Percentiles rank a stretch among this genome's conserved stretches.
phyloP scores from a whole-genome alignment of 1,140 invertebrate genomes.

The Drosophila carrolli region DNA sequence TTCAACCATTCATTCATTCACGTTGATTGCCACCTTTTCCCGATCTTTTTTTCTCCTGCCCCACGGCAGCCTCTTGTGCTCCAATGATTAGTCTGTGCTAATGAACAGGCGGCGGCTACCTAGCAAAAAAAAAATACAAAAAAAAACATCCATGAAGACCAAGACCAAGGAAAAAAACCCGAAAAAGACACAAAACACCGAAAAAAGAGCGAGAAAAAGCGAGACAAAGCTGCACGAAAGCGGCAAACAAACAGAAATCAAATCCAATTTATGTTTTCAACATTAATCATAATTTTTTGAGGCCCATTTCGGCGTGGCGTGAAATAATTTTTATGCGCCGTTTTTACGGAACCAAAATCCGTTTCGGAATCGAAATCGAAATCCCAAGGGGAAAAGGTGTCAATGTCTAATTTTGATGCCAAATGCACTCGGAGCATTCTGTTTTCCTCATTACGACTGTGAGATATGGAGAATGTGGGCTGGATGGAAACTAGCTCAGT shows the following conservation, averaged over 20 bases:
- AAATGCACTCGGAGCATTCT: conserved; percentile 50
- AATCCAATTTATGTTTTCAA: conserved; percentile 74
- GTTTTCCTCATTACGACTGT: conserved; percentile 55
- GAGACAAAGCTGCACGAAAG: conserved; percentile 54
- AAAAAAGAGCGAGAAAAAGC: conserved; percentile 25
- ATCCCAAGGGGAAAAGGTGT: conserved; percentile 54
- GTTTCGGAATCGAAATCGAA: conserved; percentile 6
- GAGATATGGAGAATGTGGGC: conserved; percentile 16
- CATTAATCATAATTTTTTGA: conserved; percentile 77
- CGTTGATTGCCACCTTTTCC: conserved; percentile 75
- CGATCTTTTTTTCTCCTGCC: conserved; percentile 23
- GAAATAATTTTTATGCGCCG: conserved; percentile 79
- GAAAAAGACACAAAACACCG: conserved; percentile 40
- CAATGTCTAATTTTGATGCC: conserved; percentile 74
- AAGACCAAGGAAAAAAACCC: conserved; percentile 8
- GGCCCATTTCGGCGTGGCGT: conserved; percentile 43
- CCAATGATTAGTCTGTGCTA: conserved; percentile 69
- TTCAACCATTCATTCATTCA: conserved; percentile 69
- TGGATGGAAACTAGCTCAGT: conserved; percentile 36
- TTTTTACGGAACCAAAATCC: conserved; percentile 66
- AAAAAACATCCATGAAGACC: conserved; percentile 7
- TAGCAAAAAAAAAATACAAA: conserved; percentile 49
- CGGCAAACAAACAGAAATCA: conserved; percentile 78
- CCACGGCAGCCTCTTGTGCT: conserved; percentile 46
- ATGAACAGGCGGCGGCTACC: conserved; percentile 67